Percentiles rank a stretch among this genome's conserved stretches.
Conservation (phyloP, 1,140 invertebrate species). For the Drosophila neocordata region DNA sequence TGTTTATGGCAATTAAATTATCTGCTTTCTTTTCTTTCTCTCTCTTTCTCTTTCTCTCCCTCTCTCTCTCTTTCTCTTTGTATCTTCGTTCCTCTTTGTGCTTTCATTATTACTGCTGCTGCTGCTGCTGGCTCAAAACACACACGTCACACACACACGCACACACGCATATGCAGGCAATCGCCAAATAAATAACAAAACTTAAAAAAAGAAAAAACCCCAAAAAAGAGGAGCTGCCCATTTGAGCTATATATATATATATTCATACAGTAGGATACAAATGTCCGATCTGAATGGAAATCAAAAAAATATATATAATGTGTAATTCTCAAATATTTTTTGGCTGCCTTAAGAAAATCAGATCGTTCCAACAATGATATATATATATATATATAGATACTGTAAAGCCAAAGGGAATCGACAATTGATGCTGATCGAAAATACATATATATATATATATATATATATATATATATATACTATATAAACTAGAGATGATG, state of each 20-base stretch:
- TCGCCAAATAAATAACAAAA: constrained; percentile 58
- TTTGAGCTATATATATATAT: background rate
- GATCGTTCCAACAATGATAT: constrained; percentile 12
- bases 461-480: too few relatives aligned
- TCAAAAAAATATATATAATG: background rate
- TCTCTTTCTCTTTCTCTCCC: constrained; percentile 22
- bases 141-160: constrained; percentile 21
- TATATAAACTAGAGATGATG: too few relatives aligned
- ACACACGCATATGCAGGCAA: constrained; percentile 29
- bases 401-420: too few relatives aligned
- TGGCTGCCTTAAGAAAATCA: constrained; percentile 9
- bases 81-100: constrained; percentile 28
- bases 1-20: constrained; percentile 71
- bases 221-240: constrained; percentile 20
- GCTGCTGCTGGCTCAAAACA: constrained; percentile 17
- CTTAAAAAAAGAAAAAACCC: constrained; percentile 44
- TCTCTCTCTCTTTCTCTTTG: constrained; percentile 28
- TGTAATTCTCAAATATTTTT: background rate
- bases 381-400: background rate
- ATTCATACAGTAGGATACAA: background rate
- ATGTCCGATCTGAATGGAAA: background rate
- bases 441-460: too few relatives aligned
- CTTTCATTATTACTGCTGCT: constrained; percentile 29
- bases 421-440: too few relatives aligned
- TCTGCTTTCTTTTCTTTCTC: constrained; percentile 56